Evolutionary conservation across 2,113 vertebrate species (phyloP), one percentile per base, ranked within the genome.

Genomic region (Meriones unguiculatus): DNA sequence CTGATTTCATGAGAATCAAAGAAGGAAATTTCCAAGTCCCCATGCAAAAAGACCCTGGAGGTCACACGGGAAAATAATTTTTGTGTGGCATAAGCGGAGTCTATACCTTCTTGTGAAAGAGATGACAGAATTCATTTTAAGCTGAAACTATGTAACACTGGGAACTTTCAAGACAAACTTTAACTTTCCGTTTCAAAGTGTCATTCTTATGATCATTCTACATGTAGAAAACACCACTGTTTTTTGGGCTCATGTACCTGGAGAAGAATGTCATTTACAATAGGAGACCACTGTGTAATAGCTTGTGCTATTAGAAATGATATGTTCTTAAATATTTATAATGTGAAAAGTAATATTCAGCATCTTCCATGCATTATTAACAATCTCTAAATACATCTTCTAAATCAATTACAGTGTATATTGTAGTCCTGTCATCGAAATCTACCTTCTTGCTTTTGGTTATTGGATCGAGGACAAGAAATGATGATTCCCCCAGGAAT

Each of bases 361-460:
- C 91, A 96, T 97, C 82, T 95, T 93, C 62, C 75, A 96, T 97
- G 96, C 84, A 97, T 97, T 98, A 98, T 98, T 98, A 98, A 98
- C 57, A 38, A 57, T 89, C 38, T 97, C 91, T 97, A 96, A 93
- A 97, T 97, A 98, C 91, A 95, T 97, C 96, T 94, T 97, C 87
- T 94, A 97, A 95, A 97, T 98, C 95, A 86, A 97, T 97, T 98
- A 95, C 62, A 89, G 17, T 87, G 38, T 69, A 35, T 73, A 76
- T 84, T 80, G 13, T 92, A 78, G 46, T 84, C 75, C 38, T 90
- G 89, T 84, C 76, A 90, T 72, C 75, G 89, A 96, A 95, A 96
- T 95, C 94, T 96, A 92, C 91, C 86, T 97, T 96, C 91, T 84
- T 84, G 59, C 15, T 46, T 13, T 95, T 64, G 82, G 86, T 85